Base-by-base conservation (phyloP, 2,113 vertebrate species). In the Albula glossodonta region DNA sequence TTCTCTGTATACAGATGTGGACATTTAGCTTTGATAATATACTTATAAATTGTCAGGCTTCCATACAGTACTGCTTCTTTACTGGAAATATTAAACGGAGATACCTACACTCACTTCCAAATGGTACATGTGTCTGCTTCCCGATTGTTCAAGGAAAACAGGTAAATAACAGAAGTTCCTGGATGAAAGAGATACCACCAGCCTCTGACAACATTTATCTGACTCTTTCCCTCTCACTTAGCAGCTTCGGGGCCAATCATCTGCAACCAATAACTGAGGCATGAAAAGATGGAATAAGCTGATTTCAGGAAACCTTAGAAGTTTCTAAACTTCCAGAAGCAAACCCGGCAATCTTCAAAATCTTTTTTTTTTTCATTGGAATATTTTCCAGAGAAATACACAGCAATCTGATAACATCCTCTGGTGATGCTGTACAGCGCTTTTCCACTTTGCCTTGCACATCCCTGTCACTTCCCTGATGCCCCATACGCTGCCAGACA, bases 211-310 rank as follows among this genome's bases (percentile, higher is more conserved):
- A 25, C 74, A 51, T 60, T 83, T n/a, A 83, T 84, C 66, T 86
- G 83, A 22, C 66, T 52, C 84, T 82, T 82, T 88, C 19, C 88
- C 48, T 51, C 51, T 81, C 90, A 89, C 93, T 91, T 90, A 92
- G 89, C 85, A 83, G 88, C 87, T 90, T 86, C 83, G 60, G 81
- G 90, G 89, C 87, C 89, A 89, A 89, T 93, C 88, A 87, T 84
- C 86, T 86, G 88, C 66, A 90, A 90, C 88, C 88, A 88, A 90
- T 89, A 90, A 88, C 86, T 83, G 79, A 81, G 88, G 82, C 51
- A 83, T 81, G 83, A 87, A 78, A 86, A 89, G 83, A 87, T 51
- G 52, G 51, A 9, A 11, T 25, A 51, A 89, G 85, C 88, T 89
- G 89, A 83, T 87, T 87, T 17, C 5, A 86, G 80, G 88, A 82